Base-by-base conservation (phyloP, 2,888 invertebrate genomes). In the Drosophila pseudotakahashii region DNA sequence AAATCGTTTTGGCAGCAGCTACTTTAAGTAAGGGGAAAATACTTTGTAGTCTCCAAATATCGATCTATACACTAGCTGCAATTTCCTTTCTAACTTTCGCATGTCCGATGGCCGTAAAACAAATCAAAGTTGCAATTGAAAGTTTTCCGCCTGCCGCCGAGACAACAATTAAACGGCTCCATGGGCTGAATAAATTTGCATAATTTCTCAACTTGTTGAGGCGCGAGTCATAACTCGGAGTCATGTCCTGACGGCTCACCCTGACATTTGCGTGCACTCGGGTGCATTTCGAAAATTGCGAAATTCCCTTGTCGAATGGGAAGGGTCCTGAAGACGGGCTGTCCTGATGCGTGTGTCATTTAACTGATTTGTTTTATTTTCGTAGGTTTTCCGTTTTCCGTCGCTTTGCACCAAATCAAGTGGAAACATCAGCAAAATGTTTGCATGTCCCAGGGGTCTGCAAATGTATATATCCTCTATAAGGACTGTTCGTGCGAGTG, bases 181-280 rank as follows among this genome's bases (percentile, higher is more conserved):
- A n/a, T 45, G 45, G 57, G 23, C 55, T 71, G 74, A 58, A 77
- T 78, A 75, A 61, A 62, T 78, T 73, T 64, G 55, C 68, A 76
- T 79, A 76, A 77, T 69, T 71, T 55, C 41, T 2, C 4, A 71
- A 84, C 73, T 81, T 84, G 72, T 79, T 84, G 76, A 72, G 52
- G 71, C 63, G 51, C 45, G 7, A 57, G 55, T 62, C 64, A 52
- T 62, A 60, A 78, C 58, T 69, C 52, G 26, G 37, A 60, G 36
- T 54, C 63, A 47, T 42, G 52, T 51, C 32, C 60, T 26, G 62
- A 45, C 48, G 63, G 37, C 48, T 52, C 58, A 59, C 42, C 48
- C 54, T 58, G 26, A 62, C 57, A 73, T 73, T 77, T 52, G 62
- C 62, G 71, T 54, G 64, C 62, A 41, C 69, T 72, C 42, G 58